Evolutionary conservation across 2,888 invertebrate genomes (phyloP), one percentile per base, ranked within the genome.

Genomic region (Unio delphinus): DNA sequence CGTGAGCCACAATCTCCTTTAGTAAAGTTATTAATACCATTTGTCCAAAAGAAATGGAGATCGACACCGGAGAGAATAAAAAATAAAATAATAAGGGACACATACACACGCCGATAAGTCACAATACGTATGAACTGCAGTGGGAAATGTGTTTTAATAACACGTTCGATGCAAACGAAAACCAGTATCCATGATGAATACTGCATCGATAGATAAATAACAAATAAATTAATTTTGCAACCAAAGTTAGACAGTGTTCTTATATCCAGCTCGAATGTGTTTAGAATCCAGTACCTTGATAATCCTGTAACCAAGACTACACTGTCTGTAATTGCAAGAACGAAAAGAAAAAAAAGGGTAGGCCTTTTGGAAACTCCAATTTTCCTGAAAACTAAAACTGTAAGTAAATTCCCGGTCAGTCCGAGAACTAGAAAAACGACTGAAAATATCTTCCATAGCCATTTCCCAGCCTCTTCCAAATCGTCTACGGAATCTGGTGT

Each of bases 171-270:
- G 8, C 79, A 67, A 7, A 82, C 80, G 7, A 78, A 70, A 5
- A 80, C 81, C 15, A 82, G 69, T 28, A 80, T 78, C 81, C 81
- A 82, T 0, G 81, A 80, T 4, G 81, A 82, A 18, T 75, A 72
- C 34, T 82, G 80, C 78, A 82, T 79, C 0, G 81, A 75, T 23
- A 74, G 67, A 65, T 82, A 82, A 18, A 79, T 79, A 30, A 75
- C 61, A 57, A 82, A 82, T n/a, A 74, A 68, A 62, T 75, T 74
- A 23, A 82, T 70, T 67, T 77, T 80, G 69, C 81, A 82, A 62
- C 71, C 74, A 45, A 69, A 71, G 55, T 71, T 65, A n/a, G 78
- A 78, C 8, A 77, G 62, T 2, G 63, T 62, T 56, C 75, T 67
- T 8, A 77, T 57, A 60, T 78, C 78, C 58, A 73, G 68, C 15